Base-by-base conservation (phyloP, 2,888 invertebrate species). In the Drosophila nr. fundita region DNA sequence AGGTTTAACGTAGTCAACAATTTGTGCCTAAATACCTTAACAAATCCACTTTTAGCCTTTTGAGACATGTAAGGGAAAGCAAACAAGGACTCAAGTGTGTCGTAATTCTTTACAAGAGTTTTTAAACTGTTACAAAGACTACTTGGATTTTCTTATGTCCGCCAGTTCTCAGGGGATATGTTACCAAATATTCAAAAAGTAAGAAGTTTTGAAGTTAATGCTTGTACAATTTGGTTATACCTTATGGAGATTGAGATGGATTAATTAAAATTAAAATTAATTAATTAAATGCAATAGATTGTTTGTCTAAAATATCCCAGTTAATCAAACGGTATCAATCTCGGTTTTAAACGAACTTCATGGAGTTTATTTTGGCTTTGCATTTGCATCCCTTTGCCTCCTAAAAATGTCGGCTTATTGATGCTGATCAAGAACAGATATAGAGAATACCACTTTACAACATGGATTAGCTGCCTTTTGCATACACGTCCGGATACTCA, bases 31-130 rank as follows among this genome's bases (percentile, higher is more conserved):
- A 49, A 59, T 32, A 32, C 30, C 38, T 49, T 61, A 70, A 70
- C 59, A 54, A 70, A 49, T 48, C 36, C 15, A 38, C 15, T 42
- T 61, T n/a, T 42, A n/a, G 24, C 18, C 30, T 32, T 42, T 24
- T 38, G 18, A 15, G 42, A 21, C 27, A 38, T 57, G 30, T 15
- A 27, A 59, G 21, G 3, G 10, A 27, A 40, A 45, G 55, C 36
- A 3, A 13, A 5, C 5, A 13, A 24, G 13, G 29, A 57, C 69
- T 38, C 69, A 49, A n/a, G 52, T 53, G 63, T 52, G 40, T 21
- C 32, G 32, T 63, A 63, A 63, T 34, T 74, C 52, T 32, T 45
- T 45, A 10, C 50, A 59, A 62, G 61, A 59, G 62, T 75, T 42
- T 36, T 55, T 29, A 54, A 49, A 78, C 54, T 53, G 27, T 4